A percentile compares a stretch with the other conserved stretches of the same genome.
Evolutionary conservation across 2,113 vertebrate species (phyloP).

Genomic region (Puntigrus tetrazona): DNA sequence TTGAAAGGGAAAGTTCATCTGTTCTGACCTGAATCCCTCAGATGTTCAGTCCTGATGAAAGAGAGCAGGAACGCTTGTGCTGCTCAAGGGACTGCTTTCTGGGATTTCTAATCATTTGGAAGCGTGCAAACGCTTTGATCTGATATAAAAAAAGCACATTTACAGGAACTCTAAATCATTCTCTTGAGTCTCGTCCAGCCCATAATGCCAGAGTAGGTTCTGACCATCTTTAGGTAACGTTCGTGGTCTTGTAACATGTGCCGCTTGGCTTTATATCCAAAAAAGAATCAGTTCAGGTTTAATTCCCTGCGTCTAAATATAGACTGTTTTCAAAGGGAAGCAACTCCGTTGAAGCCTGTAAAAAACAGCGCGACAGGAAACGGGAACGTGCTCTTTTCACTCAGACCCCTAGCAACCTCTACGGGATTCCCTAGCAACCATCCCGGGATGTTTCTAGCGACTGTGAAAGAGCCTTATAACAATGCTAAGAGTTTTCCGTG

Average conservation of each 20-base stretch:
- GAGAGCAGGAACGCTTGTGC: too few species aligned
- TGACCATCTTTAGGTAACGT: neutral
- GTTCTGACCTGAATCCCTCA: slow-evolving; percentile 7
- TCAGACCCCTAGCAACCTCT: neutral
- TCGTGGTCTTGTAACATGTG: neutral
- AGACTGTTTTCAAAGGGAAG: too few species aligned
- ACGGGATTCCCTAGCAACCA: neutral
- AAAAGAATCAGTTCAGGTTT: neutral
- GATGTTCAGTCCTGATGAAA: slow-evolving; percentile 26
- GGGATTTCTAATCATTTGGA: neutral
- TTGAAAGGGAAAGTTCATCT: slow-evolving; percentile 12
- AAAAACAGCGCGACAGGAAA: neutral
- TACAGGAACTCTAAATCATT: slow-evolving; percentile 7
- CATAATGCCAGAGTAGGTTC: neutral
- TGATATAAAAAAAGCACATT: neutral
- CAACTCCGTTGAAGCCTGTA: too few species aligned
- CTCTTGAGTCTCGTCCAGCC: neutral
- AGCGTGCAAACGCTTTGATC: slow-evolving; percentile 8
- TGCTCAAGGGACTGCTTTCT: neutral
- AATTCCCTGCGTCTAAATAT: neutral
- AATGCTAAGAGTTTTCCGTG: neutral
- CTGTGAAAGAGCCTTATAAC: neutral
- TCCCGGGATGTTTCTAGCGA: neutral
- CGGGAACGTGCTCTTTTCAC: neutral
- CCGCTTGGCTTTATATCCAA: neutral